Evolutionary conservation across 2,113 vertebrate genomes (phyloP).

Genomic region (Seriola dumerili): DNA sequence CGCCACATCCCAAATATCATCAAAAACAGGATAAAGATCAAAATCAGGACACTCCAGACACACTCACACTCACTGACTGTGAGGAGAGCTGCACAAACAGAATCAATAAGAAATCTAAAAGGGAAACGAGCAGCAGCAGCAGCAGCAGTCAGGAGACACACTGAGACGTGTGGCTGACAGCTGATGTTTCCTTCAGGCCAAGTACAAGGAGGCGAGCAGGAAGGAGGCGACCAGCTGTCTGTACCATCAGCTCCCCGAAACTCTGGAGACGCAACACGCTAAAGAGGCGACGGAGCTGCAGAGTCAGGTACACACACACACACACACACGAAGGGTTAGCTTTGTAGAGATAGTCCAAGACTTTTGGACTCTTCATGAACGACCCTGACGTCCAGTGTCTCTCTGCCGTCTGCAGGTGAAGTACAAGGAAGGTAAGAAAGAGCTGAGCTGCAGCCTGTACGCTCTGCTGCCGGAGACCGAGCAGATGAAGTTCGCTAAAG

Average conservation of each 20-base stretch:
- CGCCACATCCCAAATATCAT: no score
- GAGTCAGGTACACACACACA: slow-evolving; percentile 63
- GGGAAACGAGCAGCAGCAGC: background rate
- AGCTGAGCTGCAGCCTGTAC: slow-evolving; percentile 66
- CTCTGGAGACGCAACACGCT: slow-evolving; percentile 64
- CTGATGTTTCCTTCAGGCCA: slow-evolving; percentile 64
- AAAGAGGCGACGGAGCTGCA: slow-evolving; percentile 63
- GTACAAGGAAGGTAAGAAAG: slow-evolving; percentile 66
- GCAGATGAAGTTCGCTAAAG: slow-evolving; percentile 63
- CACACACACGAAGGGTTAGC: no score
- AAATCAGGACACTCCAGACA: no score
- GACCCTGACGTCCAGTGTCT: no score
- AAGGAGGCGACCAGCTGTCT: slow-evolving; percentile 55
- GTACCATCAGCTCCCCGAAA: slow-evolving; percentile 64
- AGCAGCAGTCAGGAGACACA: background rate
- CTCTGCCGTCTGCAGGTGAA: slow-evolving; percentile 60
- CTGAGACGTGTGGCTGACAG: slow-evolving; percentile 52
- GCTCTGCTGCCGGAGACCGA: slow-evolving; percentile 63
- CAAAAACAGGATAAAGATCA: no score
- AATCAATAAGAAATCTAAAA: no score
- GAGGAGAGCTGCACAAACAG: no score
- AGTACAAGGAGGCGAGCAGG: slow-evolving; percentile 88
- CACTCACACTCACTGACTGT: no score
- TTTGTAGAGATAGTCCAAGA: no score
- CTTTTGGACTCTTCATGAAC: no score